Percentiles rank a stretch among this genome's conserved stretches.
phyloP scores from a whole-genome alignment of 92 coral and sea anemone genomes.

The Parazoanthus atlanticus region DNA sequence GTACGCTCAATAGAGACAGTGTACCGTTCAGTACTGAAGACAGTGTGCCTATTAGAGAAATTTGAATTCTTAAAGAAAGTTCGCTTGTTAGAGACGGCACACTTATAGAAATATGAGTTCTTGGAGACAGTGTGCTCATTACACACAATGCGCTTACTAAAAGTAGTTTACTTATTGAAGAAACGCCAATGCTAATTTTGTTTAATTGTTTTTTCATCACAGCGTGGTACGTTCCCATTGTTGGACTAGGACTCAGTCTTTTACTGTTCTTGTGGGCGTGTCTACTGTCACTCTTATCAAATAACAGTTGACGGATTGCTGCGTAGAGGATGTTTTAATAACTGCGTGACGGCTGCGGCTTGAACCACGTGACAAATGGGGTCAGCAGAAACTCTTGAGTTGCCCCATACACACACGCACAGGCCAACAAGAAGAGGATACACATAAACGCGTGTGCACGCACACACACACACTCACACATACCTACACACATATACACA shows the following conservation, averaged over 20 bases:
- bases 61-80: too few relatives aligned
- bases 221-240: slow-evolving; percentile 60
- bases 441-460: background rate
- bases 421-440: too few relatives aligned
- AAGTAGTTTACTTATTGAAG: background rate
- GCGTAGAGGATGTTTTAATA: background rate
- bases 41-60: too few relatives aligned
- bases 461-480: background rate
- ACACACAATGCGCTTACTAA: background rate
- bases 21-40: too few relatives aligned
- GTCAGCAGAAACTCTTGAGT: background rate
- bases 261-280: slow-evolving; percentile 60
- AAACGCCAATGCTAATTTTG: background rate
- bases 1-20: too few relatives aligned
- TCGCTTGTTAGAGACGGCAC: too few relatives aligned
- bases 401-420: background rate
- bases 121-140: background rate
- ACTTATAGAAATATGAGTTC: too few relatives aligned
- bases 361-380: background rate
- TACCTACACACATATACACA: background rate
- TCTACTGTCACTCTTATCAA: slow-evolving; percentile 44
- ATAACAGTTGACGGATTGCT: slow-evolving; percentile 11
- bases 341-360: background rate
- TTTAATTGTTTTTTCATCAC: background rate
- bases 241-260: slow-evolving; percentile 51